Evolutionary conservation across 2,113 vertebrate genomes (phyloP), one percentile per base, ranked within the genome.

Genomic region (Nipponia nippon): DNA sequence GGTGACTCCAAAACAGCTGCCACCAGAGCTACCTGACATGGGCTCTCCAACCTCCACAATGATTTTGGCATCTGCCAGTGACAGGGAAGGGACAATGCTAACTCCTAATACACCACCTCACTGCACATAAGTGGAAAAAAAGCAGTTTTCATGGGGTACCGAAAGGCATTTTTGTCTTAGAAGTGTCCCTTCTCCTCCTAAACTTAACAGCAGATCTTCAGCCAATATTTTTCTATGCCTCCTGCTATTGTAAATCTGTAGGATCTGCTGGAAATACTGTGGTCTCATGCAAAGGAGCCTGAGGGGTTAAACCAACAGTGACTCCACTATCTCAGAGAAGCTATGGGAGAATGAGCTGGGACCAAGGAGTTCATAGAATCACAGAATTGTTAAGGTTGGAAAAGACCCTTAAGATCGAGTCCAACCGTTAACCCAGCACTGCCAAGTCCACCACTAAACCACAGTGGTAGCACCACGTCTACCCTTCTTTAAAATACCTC

Each of bases 101-200:
- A 32, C 30, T 47, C 23, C 36, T 52, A 38, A 23, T 10, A 12
- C 2, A 63, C 2, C 13, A 32, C 11, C 38, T 69, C 16, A 0
- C 49, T 47, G 61, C 38, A 50, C 36, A 23, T 22, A 44, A 4
- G 0, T 6, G 9, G 17, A 8, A 56, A 66, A 62, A 62, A 77
- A 16, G 0, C 6, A 19, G 4, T 8, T 69, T 79, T 23, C 23
- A 7, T 4, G 4, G 32, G 26, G 3, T 38, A n/a, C 9, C 6
- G 25, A 86, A 82, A 61, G 10, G 5, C 3, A 58, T n/a, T 36
- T 90, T 76, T 38, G 49, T 14, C 46, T 66, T 49, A 49, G 19
- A 58, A 32, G 4, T 11, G 6, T 16, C 11, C 27, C 6, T 40
- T 84, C 26, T 50, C 50, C 38, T 72, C 62, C 21, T 61, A 59